Evolutionary conservation across 2,113 vertebrate species (phyloP).

Genomic region (Synchiropus splendidus): DNA sequence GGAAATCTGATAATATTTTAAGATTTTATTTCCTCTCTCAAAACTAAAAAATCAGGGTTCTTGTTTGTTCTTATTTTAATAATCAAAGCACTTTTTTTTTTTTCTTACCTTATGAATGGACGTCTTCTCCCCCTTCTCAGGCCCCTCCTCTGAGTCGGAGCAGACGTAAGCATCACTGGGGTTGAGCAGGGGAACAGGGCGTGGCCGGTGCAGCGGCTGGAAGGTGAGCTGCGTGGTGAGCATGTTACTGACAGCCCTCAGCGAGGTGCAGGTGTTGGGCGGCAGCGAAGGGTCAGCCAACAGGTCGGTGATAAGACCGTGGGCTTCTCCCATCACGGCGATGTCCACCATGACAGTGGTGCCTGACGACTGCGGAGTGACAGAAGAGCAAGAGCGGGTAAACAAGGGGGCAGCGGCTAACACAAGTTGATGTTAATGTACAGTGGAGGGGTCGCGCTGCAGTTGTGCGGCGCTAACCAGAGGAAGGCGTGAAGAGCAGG

Average conservation of each 20-base stretch:
- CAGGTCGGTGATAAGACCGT: constrained; percentile 91
- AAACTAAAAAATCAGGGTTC: no score
- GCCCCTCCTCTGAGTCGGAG: constrained; percentile 86
- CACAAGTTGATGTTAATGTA: constrained; percentile 6
- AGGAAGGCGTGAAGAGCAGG: constrained; percentile 12
- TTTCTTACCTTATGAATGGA: constrained; percentile 81
- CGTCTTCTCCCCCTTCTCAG: constrained; percentile 84
- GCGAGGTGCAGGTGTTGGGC: constrained; percentile 84
- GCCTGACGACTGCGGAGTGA: constrained; percentile 76
- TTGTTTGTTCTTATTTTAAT: no score
- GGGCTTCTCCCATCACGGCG: constrained; percentile 95
- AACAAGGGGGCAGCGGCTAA: constrained; percentile 15
- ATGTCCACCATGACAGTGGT: constrained; percentile 94
- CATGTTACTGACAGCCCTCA: constrained; percentile 91
- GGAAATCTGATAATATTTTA: no score
- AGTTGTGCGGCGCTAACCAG: not conserved
- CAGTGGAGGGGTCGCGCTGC: not conserved
- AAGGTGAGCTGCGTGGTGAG: constrained; percentile 91
- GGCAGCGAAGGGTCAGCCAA: constrained; percentile 89
- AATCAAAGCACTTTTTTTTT: no score
- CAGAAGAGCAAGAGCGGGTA: constrained; percentile 15
- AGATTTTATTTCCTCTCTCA: no score
- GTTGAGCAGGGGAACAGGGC: constrained; percentile 71
- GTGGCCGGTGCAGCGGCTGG: constrained; percentile 83
- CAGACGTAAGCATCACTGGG: constrained; percentile 80